phyloP scores from a whole-genome alignment of 2,888 invertebrate genomes.

The Tetragonisca angustula region DNA sequence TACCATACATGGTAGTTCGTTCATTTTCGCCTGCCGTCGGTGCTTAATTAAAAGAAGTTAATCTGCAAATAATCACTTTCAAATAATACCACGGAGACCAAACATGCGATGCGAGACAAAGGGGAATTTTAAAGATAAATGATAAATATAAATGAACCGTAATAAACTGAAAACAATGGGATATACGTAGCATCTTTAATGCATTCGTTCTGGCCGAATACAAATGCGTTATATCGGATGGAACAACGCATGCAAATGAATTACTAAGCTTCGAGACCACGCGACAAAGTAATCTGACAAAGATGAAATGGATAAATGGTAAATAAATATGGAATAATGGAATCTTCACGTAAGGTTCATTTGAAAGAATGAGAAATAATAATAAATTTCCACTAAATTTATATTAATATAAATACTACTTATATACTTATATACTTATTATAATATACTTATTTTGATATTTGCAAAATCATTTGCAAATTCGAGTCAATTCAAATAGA shows the following conservation, averaged over 20 bases:
- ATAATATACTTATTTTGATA: too few relatives aligned
- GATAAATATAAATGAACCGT: neutral
- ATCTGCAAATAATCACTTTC: neutral
- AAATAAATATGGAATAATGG: neutral
- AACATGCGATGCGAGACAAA: neutral
- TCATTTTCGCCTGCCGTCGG: neutral
- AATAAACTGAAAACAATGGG: neutral
- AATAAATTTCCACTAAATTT: too few relatives aligned
- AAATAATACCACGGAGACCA: neutral
- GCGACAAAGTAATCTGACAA: neutral
- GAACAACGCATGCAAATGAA: neutral
- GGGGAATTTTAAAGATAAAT: neutral
- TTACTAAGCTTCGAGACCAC: neutral
- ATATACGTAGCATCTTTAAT: neutral
- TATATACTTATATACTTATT: too few relatives aligned
- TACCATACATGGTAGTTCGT: neutral
- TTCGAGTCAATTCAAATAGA: too few relatives aligned
- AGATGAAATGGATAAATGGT: neutral
- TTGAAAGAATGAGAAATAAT: too few relatives aligned
- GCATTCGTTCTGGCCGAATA: neutral
- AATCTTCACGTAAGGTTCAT: neutral
- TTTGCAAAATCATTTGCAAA: too few relatives aligned
- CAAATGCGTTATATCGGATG: neutral
- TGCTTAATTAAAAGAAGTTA: neutral
- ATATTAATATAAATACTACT: too few relatives aligned